A percentile compares a stretch with the other conserved stretches of the same genome.
Evolutionary conservation across 1,140 invertebrate species (phyloP).

Genomic region (Cydia strobilella): DNA sequence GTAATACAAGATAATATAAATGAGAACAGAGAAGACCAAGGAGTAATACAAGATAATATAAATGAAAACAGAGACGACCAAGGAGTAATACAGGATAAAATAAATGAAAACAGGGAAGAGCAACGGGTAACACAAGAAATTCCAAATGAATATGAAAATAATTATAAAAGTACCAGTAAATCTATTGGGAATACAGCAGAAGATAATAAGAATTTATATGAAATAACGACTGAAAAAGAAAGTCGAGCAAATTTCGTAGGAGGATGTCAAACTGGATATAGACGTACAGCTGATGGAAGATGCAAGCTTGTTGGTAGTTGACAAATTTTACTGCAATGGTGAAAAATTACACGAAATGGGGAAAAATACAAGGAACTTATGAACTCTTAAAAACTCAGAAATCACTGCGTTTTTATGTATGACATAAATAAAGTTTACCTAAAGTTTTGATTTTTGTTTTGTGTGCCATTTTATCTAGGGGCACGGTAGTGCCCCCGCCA

Average conservation of each 20-base stretch:
- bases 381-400: background rate
- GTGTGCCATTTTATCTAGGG: no score
- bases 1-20: background rate
- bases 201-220: background rate
- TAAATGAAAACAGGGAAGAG: background rate
- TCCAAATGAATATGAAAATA: background rate
- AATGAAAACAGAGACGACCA: background rate
- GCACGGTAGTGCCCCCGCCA: no score
- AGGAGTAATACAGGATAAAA: background rate
- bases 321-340: background rate
- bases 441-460: background rate
- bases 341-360: background rate
- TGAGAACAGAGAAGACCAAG: background rate
- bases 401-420: slow-evolving; percentile 8
- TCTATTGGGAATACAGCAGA: background rate
- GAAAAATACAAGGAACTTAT: background rate
- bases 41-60: background rate
- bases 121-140: background rate
- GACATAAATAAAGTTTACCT: background rate
- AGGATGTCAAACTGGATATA: background rate
- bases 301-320: background rate
- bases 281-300: background rate
- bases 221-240: background rate
- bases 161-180: background rate
- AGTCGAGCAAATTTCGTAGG: slow-evolving; percentile 2